These are phyloP conservation scores for Rhombomys opimus DNA, from an alignment of 2,113 vertebrate genomes.

Conservation along the genomic window DNA sequence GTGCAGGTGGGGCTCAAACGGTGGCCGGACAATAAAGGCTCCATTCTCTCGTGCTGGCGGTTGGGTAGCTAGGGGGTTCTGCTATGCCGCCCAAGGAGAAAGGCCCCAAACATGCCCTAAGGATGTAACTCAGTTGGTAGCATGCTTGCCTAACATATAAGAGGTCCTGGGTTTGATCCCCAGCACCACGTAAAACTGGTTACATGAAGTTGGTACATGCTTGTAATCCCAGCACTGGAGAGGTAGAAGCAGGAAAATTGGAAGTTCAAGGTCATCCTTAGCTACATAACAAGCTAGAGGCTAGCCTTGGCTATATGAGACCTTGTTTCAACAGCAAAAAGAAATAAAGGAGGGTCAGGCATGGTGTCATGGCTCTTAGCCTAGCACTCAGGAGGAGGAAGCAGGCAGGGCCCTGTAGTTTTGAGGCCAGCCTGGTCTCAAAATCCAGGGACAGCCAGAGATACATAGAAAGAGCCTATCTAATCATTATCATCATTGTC, in stretches of 20 bases:
- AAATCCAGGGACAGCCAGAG: not conserved
- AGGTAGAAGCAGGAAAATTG: not conserved
- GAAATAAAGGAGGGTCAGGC: not conserved
- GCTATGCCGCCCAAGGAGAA: not conserved
- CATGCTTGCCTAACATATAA: not conserved
- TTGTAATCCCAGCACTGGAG: not conserved
- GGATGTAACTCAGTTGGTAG: not conserved
- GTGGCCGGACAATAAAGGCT: no score
- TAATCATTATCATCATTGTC: not conserved
- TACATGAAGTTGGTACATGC: not conserved
- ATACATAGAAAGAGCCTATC: not conserved
- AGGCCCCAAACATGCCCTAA: not conserved
- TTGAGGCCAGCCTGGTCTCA: not conserved
- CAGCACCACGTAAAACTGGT: not conserved
- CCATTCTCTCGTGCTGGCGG: not conserved
- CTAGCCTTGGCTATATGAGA: not conserved
- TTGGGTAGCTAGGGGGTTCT: not conserved
- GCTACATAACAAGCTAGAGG: not conserved
- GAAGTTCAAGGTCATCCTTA: not conserved
- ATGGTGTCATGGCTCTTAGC: not conserved
- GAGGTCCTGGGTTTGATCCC: not conserved
- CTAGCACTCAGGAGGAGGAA: not conserved
- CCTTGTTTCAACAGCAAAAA: not conserved
- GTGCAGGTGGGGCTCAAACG: conserved; percentile 86
- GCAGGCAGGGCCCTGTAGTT: not conserved